Percentiles rank a stretch among this genome's conserved stretches.
These are phyloP conservation scores for Bombus cullumanus DNA, from an alignment of 1,140 invertebrate genomes.

Conservation along the genomic window DNA sequence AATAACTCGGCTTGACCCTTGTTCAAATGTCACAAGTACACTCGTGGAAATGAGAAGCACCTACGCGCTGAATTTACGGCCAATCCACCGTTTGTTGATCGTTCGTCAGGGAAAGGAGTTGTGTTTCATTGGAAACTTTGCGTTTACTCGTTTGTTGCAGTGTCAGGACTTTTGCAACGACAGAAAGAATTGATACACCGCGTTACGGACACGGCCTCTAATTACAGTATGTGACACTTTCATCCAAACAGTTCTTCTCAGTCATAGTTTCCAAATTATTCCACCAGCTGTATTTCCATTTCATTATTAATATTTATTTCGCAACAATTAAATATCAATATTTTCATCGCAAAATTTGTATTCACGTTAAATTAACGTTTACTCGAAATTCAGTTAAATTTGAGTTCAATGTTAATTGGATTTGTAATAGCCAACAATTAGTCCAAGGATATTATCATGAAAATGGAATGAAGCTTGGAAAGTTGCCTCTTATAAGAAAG, in stretches of 20 bases:
- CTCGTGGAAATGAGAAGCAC: not conserved
- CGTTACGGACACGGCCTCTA: constrained; percentile 69
- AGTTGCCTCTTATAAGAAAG: not conserved
- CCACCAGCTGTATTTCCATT: too few relatives aligned
- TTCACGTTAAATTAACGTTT: not conserved
- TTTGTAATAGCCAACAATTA: not conserved
- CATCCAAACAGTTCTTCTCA: not conserved
- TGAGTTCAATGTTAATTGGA: not conserved
- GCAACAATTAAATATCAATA: not conserved
- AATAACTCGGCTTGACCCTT: too few relatives aligned
- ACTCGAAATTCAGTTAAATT: too few relatives aligned
- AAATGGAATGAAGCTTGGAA: not conserved
- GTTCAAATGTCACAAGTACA: not conserved
- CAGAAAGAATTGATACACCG: constrained; percentile 71
- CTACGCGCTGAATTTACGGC: not conserved
- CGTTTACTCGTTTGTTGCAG: constrained; percentile 66
- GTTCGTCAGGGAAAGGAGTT: not conserved
- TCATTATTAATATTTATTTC: not conserved
- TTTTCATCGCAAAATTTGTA: not conserved
- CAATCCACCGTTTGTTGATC: too few relatives aligned
- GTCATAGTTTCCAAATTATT: not conserved
- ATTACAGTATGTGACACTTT: constrained; percentile 67
- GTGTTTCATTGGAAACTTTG: constrained; percentile 10
- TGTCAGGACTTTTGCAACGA: constrained; percentile 67
- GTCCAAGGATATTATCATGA: not conserved